These are phyloP conservation scores for Ambastaia sidthimunki DNA, from an alignment of 2,797 vertebrate species.

Conservation along the genomic window DNA sequence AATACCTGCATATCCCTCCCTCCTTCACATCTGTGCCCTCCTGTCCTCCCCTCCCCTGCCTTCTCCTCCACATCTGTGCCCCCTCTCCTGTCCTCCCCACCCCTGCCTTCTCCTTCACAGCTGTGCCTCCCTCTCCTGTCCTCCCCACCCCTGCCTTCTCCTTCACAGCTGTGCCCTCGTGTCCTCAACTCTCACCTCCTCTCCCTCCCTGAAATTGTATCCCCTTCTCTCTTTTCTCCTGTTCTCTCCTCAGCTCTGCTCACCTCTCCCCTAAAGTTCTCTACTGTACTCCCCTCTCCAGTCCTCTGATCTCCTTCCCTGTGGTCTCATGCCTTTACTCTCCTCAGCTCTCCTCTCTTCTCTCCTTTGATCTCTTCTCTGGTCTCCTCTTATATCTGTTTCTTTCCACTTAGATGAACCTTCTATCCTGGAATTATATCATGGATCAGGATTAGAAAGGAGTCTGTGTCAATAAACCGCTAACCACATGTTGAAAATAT, in stretches of 20 bases:
- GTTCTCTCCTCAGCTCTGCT: too few relatives aligned
- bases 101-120: too few relatives aligned
- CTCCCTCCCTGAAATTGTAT: too few relatives aligned
- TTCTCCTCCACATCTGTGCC: neutral
- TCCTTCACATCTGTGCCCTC: neutral
- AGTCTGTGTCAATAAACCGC: slow-evolving; percentile 19
- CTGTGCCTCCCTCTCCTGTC: too few relatives aligned
- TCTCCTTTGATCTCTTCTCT: too few relatives aligned
- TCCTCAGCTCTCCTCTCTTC: neutral
- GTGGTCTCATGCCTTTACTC: neutral
- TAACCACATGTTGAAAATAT: slow-evolving; percentile 31
- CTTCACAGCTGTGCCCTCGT: too few relatives aligned
- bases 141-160: too few relatives aligned
- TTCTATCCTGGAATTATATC: slow-evolving; percentile 28
- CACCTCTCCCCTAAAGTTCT: too few relatives aligned
- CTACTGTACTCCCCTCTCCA: too few relatives aligned
- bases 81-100: too few relatives aligned
- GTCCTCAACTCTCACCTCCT: too few relatives aligned
- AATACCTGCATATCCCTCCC: neutral
- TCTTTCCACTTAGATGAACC: neutral
- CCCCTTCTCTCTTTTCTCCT: too few relatives aligned
- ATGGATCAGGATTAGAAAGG: slow-evolving; percentile 16
- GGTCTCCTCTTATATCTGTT: neutral
- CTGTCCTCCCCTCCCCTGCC: neutral
- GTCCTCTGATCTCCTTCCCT: neutral